These are phyloP conservation scores for Miltochrista miniata DNA, from an alignment of 2,888 invertebrate genomes.

Conservation along the genomic window DNA sequence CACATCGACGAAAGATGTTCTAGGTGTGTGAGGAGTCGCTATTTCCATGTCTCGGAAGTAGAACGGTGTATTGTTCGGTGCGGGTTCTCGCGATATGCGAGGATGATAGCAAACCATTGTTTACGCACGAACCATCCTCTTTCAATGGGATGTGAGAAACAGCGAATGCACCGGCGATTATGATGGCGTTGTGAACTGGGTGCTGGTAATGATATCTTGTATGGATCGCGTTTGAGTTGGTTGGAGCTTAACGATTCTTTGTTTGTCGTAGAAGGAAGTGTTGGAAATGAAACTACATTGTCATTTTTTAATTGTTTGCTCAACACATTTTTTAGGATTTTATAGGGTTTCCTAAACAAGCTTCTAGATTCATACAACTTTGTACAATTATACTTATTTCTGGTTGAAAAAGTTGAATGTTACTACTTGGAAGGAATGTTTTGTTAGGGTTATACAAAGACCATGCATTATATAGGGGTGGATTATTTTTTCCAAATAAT, in stretches of 20 bases:
- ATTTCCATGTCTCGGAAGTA: conserved; percentile 46
- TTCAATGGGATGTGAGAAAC: conserved; percentile 49
- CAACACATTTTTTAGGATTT: no score
- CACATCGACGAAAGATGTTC: neutral
- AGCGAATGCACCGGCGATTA: conserved; percentile 30
- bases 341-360: no score
- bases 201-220: conserved; percentile 12
- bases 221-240: conserved; percentile 3
- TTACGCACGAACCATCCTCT: conserved; percentile 43
- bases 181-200: conserved; percentile 29
- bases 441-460: no score
- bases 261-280: conserved; percentile 4
- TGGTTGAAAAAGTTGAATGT: no score
- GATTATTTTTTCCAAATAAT: no score
- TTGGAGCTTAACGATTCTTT: conserved; percentile 10
- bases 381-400: no score
- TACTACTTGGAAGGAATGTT: no score
- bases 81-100: conserved; percentile 61
- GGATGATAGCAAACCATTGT: conserved; percentile 62
- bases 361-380: no score
- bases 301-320: no score
- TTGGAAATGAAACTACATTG: neutral
- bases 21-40: conserved; percentile 2
- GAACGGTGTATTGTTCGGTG: conserved; percentile 45
- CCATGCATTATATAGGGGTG: no score